Evolutionary conservation across 2,797 vertebrate genomes (phyloP), one percentile per base, ranked within the genome.

Genomic region (Odontamblyopus lacepedii): DNA sequence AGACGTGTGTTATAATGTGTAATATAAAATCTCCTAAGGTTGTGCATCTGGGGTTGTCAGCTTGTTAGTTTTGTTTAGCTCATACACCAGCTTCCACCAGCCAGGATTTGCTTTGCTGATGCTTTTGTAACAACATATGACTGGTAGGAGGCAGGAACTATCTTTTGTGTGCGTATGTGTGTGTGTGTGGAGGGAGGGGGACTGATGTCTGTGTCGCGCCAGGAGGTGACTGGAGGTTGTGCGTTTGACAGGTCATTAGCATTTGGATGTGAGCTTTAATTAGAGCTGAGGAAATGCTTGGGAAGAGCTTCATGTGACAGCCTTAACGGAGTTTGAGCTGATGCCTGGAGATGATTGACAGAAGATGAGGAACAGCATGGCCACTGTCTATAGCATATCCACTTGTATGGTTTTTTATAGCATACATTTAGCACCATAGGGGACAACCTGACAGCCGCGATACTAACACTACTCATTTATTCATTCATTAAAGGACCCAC

Each of bases 191-290:
- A 23, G 23, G 23, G 23, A 30, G 59, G 29, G 65, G 51, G 67
- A 71, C 2, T 50, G 53, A 72, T 53, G 57, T 68, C 61, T 74
- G 67, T 32, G 70, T 59, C 73, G 2, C 65, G 6, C 56, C 41
- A 57, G 81, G 74, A 84, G 81, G 69, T 82, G 72, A 76, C 13
- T 35, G 70, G 29, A 71, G 76, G 69, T 78, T 77, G 55, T 27
- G 51, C 30, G 59, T 81, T 75, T 76, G 70, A 55, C 4, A 27
- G 59, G 74, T 81, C 78, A 88, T 87, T 85, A 83, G 78, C 77
- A 60, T 82, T 81, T 74, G 26, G 65, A 72, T 76, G 73, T 78
- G 72, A 76, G 72, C 83, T 85, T 85, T 85, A 89, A 87, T 87
- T 83, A 76, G 71, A 63, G 61, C 41, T 65, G 73, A 75, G 70